Evolutionary conservation across 2,888 invertebrate genomes (phyloP).

Genomic region (Limenitis camilla): DNA sequence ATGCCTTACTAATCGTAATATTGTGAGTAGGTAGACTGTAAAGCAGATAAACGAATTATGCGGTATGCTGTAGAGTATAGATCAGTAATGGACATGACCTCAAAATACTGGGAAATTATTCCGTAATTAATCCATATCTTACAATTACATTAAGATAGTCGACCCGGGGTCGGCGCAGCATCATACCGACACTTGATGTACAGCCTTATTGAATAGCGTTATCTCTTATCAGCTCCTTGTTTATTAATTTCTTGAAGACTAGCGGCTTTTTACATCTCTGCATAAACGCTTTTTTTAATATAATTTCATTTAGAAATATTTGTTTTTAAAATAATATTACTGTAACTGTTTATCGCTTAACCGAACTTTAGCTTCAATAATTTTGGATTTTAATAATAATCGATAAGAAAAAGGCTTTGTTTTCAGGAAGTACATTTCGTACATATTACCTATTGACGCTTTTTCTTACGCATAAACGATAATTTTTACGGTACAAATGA

Average conservation of each 20-base stretch:
- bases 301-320: background rate
- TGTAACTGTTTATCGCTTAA: too few species aligned
- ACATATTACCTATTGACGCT: too few species aligned
- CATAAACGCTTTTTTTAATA: background rate
- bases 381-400: too few species aligned
- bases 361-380: too few species aligned
- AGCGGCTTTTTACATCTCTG: slow-evolving; percentile 38
- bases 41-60: slow-evolving; percentile 17
- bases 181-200: slow-evolving; percentile 45
- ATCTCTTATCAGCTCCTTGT: slow-evolving; percentile 56
- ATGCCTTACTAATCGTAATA: too few species aligned
- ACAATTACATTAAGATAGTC: slow-evolving; percentile 37
- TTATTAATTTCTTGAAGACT: slow-evolving; percentile 55
- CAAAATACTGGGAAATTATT: slow-evolving; percentile 37
- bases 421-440: background rate
- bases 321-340: too few species aligned
- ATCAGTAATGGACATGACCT: slow-evolving; percentile 22
- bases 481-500: too few species aligned
- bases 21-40: background rate
- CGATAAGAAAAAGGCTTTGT: too few species aligned
- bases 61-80: slow-evolving; percentile 17
- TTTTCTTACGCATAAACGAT: too few species aligned
- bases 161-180: slow-evolving; percentile 47
- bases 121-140: slow-evolving; percentile 49
- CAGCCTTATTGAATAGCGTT: slow-evolving; percentile 57